Evolutionary conservation across 1,140 invertebrate species (phyloP), one percentile per base, ranked within the genome.

Genomic region (Patella vulgata): DNA sequence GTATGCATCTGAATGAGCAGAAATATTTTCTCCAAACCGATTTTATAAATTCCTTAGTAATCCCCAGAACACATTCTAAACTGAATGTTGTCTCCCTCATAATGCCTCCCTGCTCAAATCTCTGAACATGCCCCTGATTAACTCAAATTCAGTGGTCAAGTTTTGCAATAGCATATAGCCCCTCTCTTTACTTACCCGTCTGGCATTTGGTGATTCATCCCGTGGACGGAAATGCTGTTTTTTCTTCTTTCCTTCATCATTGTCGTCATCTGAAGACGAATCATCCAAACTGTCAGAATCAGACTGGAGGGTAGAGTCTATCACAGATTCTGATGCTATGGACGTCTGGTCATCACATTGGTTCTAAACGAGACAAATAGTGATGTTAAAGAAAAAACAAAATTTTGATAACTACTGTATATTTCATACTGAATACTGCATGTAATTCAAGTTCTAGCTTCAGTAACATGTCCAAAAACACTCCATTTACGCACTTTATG

Each of bases 191-290:
- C 44, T 72, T 80, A 90, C 89, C 85, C 92, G 95, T 85, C 92
- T 94, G 66, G 91, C 91, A 61, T 93, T 91, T 0, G 90, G 87
- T 6, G 94, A 93, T 86, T 99, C 97, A 80, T 94, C 89, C 72
- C 91, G 89, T 1, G 92, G 93, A 62, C 96, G 86, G 0, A 89
- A 86, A 23, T 88, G 88, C 76, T 89, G 89, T 19, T 88, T 86
- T 74, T 74, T 71, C 28, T n/a, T n/a, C n/a, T 48, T 56, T 9
- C 72, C 59, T 6, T 47, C 85, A 33, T 85, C 81, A 28, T 85
- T 84, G 3, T 85, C 84, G 44, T 85, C 83, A 44, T 91, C 91
- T 75, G 90, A 91, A 1, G 84, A 81, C 6, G 86, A 85, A 5
- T 87, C 86, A 44, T 77, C 80, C 61, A 68, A 82, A 9, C 82